Evolutionary conservation across 1,140 invertebrate genomes (phyloP), one percentile per base, ranked within the genome.

Genomic region (Drosophila elegans): DNA sequence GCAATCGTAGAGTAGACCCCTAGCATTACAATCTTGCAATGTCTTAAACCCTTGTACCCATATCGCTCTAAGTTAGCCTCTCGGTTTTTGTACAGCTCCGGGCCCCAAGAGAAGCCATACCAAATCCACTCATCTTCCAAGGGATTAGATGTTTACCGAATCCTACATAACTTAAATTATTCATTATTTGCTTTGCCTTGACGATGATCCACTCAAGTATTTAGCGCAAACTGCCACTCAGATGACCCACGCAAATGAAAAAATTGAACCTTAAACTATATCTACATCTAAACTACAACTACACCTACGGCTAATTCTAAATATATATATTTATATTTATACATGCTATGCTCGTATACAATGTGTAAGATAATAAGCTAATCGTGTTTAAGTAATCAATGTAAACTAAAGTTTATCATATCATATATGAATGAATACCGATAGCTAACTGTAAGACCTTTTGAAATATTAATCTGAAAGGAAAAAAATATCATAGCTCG

Each of bases 311-410:
- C 55, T 67, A 77, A 48, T 56, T 56, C 63, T 53, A 68, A 64
- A 66, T 66, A 64, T 71, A 29, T 76, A 66, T 71, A 78, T 78
- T 56, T 74, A 79, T 62, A 67, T 73, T 53, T 61, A 64, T 74
- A 75, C 52, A 64, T 75, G 63, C 57, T 77, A 82, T 84, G 78
- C 64, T 86, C 75, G 79, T 82, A 86, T 86, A 82, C 75, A 75
- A 79, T 82, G 83, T 86, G 82, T 88, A 88, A 86, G 83, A 88
- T 88, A 86, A 78, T 82, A 88, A 86, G 53, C 66, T 62, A 75
- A 79, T 66, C 57, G 67, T 39, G 64, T 71, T 71, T 71, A 71
- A 71, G 67, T 71, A 75, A 66, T 63, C 69, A 77, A 69, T 82
- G 69, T 76, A 76, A 76, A 76, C 74, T 76, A 76, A 76, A 49